phyloP scores from a whole-genome alignment of 2,797 vertebrate genomes.

The Apogon talboti region DNA sequence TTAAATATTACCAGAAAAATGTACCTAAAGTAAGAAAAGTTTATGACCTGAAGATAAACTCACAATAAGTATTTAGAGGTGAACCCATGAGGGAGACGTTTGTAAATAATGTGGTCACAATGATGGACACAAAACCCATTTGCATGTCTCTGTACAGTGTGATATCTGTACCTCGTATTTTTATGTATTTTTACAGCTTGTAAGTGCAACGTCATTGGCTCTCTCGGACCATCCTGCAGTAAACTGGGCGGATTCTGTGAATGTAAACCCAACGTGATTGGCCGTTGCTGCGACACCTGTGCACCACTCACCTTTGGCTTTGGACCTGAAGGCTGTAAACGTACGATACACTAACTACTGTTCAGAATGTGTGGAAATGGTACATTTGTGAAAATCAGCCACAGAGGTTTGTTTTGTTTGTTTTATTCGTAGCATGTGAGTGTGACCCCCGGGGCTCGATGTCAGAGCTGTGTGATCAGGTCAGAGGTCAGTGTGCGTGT shows the following conservation, averaged over 20 bases:
- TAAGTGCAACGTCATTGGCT: constrained; percentile 84
- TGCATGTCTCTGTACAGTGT: too few species aligned
- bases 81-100: too few species aligned
- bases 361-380: too few species aligned
- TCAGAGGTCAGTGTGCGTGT: constrained; percentile 88
- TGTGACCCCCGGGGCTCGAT: constrained; percentile 86
- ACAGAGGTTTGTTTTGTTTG: neutral
- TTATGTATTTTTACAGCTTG: constrained; percentile 79
- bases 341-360: constrained; percentile 67
- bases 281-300: constrained; percentile 89
- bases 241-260: constrained; percentile 87
- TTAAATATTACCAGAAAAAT: too few species aligned
- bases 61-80: too few species aligned
- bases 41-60: too few species aligned
- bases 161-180: too few species aligned
- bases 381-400: neutral
- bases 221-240: constrained; percentile 79
- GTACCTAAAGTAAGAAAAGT: too few species aligned
- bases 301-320: constrained; percentile 85
- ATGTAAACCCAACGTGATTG: constrained; percentile 87
- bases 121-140: too few species aligned
- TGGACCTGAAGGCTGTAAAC: constrained; percentile 84
- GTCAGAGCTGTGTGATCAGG: constrained; percentile 84
- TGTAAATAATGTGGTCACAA: too few species aligned
- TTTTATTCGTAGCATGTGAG: constrained; percentile 80